These are phyloP conservation scores for Danaus plexippus DNA, from an alignment of 1,140 invertebrate genomes.

Conservation along the genomic window DNA sequence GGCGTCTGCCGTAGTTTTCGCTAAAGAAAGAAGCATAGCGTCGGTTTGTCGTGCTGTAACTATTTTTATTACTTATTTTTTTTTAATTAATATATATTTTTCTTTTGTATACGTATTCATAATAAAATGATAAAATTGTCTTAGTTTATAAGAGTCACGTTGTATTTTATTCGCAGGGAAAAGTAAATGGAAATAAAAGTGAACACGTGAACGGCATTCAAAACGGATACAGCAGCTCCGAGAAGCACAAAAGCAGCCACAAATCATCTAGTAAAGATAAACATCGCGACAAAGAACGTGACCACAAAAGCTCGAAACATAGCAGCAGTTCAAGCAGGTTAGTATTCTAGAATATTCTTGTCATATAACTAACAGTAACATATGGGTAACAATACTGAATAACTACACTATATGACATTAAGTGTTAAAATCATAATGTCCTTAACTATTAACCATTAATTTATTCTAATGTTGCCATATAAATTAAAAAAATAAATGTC, in stretches of 20 bases:
- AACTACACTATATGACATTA: conserved; percentile 7
- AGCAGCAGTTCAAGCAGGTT: conserved; percentile 65
- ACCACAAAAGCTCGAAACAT: conserved; percentile 73
- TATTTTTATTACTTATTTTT: conserved; percentile 18
- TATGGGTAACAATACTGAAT: not conserved
- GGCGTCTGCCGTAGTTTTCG: conserved; percentile 81
- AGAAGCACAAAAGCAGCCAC: conserved; percentile 76
- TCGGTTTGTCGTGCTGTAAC: conserved; percentile 16
- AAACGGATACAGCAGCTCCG: conserved; percentile 75
- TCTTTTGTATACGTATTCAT: conserved; percentile 7
- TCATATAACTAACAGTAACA: not conserved
- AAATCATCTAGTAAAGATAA: conserved; percentile 81
- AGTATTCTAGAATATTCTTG: conserved; percentile 56
- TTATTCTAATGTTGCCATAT: too few relatives aligned
- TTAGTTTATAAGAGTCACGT: conserved; percentile 2
- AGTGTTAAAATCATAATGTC: conserved; percentile 1
- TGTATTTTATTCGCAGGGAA: conserved; percentile 47
- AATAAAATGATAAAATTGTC: conserved; percentile 1
- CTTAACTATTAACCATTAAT: conserved; percentile 1
- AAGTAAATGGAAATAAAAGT: conserved; percentile 67
- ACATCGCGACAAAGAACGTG: conserved; percentile 76
- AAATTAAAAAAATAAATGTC: too few relatives aligned
- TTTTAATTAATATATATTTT: conserved; percentile 6
- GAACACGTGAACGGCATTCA: conserved; percentile 80
- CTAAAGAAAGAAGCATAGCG: conserved; percentile 48